Evolutionary conservation across 2,113 vertebrate species (phyloP), one percentile per base, ranked within the genome.

Genomic region (Seriola rivoliana): DNA sequence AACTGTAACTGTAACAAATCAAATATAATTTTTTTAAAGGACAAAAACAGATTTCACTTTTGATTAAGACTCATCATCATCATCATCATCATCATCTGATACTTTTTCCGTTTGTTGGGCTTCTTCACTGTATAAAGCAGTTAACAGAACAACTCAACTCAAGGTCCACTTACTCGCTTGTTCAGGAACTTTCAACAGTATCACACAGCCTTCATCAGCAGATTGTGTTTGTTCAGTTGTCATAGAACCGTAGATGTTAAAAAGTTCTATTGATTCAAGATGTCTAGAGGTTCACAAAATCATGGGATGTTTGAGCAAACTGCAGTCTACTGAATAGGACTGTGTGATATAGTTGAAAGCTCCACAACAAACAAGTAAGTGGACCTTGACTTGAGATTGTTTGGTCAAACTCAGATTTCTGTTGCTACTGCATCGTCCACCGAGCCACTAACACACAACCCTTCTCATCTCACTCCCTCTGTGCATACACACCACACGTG

Each of bases 401-500:
- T 44, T 65, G 25, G n/a, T 65, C 12, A 65, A 65, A 16, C 2
- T 8, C 6, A 14, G 3, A 42, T 70, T 38, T 59, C 11, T 58
- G 29, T 17, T 32, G 3, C 36, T 50, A 1, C 25, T 48, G 57
- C 42, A 38, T 63, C 60, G 0, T 21, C 46, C 34, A 21, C 65
- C 50, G n/a, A 64, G 48, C 4, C 21, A n/a, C 32, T 42, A 13
- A 36, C 32, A 25, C 4, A 58, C 46, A 34, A 58, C 10, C 4
- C 34, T 1, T 55, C 12, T 59, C 34, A 65, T 63, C 55, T 48
- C 72, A 67, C 70, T 23, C 25, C 16, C n/a, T n/a, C 25, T 8
- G 8, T 36, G 21, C 78, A 71, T 25, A 62, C 46, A 42, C 77
- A 58, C 34, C 75, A 76, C 77, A 80, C 40, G 32, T 80, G 78